These are phyloP conservation scores for Hippocampus comes DNA, from an alignment of 2,113 vertebrate species.

Conservation along the genomic window DNA sequence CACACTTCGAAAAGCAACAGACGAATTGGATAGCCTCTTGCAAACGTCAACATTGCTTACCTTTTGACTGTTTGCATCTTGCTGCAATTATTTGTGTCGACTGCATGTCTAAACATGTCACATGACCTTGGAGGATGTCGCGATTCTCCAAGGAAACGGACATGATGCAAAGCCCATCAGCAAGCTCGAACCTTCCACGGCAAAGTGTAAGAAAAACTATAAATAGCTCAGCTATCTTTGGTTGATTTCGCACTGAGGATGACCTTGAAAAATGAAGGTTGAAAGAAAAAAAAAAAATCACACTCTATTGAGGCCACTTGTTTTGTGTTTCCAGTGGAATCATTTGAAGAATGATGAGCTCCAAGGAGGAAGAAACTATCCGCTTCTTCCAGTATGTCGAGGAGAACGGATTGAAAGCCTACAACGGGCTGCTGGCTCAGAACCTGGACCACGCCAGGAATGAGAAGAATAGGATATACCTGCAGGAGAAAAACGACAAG, in stretches of 20 bases:
- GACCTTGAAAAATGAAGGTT: constrained; percentile 32
- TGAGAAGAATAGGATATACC: constrained; percentile 88
- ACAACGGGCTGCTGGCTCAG: constrained; percentile 89
- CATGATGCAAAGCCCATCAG: constrained; percentile 49
- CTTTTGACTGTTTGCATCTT: constrained; percentile 9
- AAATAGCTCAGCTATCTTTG: not conserved
- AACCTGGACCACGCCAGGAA: constrained; percentile 90
- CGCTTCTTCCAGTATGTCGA: constrained; percentile 95
- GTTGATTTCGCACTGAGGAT: constrained; percentile 18
- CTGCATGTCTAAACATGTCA: constrained; percentile 8
- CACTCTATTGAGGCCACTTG: constrained; percentile 18
- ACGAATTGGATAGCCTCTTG: constrained; percentile 9
- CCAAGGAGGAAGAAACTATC: constrained; percentile 87
- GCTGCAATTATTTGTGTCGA: not conserved
- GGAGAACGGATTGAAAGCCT: constrained; percentile 93
- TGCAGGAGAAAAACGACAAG: constrained; percentile 96
- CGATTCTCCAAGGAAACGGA: constrained; percentile 30
- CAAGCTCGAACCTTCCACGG: constrained; percentile 13
- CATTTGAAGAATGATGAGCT: constrained; percentile 90
- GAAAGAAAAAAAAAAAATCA: not conserved
- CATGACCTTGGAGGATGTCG: constrained; percentile 18
- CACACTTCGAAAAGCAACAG: constrained; percentile 54
- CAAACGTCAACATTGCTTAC: constrained; percentile 8
- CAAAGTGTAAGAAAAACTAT: constrained; percentile 17
- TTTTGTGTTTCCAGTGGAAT: constrained; percentile 69